Conservation (phyloP, 2,888 invertebrate genomes). For the Drosophila cognata region DNA sequence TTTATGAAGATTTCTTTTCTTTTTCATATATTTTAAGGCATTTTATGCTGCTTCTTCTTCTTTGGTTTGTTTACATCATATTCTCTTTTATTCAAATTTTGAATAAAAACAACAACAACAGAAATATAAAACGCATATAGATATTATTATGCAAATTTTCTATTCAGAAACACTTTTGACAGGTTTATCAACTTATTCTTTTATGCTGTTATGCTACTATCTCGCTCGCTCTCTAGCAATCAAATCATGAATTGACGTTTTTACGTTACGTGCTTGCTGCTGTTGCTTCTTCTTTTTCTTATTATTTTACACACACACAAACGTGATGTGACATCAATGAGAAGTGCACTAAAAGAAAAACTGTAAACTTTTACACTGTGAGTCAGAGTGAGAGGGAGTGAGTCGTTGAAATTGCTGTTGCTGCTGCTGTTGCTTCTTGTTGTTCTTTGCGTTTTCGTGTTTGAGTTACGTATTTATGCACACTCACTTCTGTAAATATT, state of each 20-base stretch:
- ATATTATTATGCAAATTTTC: slow-evolving; percentile 74
- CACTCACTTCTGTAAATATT: slow-evolving; percentile 74
- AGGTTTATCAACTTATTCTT: slow-evolving; percentile 69
- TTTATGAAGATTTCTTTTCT: slow-evolving; percentile 50
- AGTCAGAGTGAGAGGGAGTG: neutral
- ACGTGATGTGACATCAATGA: slow-evolving; percentile 32
- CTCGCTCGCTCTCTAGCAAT: slow-evolving; percentile 28
- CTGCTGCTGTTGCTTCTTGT: slow-evolving; percentile 5
- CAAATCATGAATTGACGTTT: slow-evolving; percentile 50
- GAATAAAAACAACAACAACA: slow-evolving; percentile 24
- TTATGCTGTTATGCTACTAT: slow-evolving; percentile 22
- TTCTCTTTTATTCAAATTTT: slow-evolving; percentile 56
- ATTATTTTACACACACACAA: slow-evolving; percentile 24
- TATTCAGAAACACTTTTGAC: slow-evolving; percentile 71
- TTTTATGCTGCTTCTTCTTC: slow-evolving; percentile 30
- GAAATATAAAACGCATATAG: slow-evolving; percentile 30
- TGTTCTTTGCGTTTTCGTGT: slow-evolving; percentile 20
- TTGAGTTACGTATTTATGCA: slow-evolving; percentile 55
- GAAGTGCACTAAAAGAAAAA: slow-evolving; percentile 26
- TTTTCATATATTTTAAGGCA: slow-evolving; percentile 20
- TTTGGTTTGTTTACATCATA: slow-evolving; percentile 64
- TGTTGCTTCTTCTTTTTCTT: slow-evolving; percentile 29
- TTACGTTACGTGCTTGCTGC: slow-evolving; percentile 52
- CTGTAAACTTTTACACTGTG: neutral
- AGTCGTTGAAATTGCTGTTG: slow-evolving; percentile 17